Percentiles rank a stretch among this genome's conserved stretches.
phyloP scores from a whole-genome alignment of 2,797 vertebrate genomes.

The Diceros bicornis region DNA sequence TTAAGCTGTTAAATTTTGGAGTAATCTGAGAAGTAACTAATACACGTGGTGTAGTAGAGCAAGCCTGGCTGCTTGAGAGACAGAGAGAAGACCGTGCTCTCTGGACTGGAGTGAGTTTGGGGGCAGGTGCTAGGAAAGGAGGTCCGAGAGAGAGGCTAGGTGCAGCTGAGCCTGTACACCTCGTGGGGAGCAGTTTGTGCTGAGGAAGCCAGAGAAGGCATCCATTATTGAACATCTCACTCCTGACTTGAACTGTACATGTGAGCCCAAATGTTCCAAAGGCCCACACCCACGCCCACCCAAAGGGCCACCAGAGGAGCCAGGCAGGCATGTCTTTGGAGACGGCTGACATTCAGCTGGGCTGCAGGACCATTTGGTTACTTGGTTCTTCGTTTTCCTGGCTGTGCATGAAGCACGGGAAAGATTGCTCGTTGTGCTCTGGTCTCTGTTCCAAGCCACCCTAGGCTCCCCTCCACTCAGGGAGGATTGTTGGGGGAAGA shows the following conservation, averaged over 20 bases:
- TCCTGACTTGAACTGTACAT: accelerated
- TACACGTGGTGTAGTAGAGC: too few relatives aligned
- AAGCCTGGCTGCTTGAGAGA: too few relatives aligned
- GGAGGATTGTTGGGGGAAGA: neutral
- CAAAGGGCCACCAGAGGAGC: too few relatives aligned
- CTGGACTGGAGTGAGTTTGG: accelerated
- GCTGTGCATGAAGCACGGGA: too few relatives aligned
- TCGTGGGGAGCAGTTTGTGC: neutral
- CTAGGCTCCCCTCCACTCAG: neutral
- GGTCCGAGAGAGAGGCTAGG: neutral
- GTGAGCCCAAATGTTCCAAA: neutral
- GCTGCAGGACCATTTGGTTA: neutral
- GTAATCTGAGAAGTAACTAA: neutral
- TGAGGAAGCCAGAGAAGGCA: neutral
- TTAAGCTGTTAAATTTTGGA: too few relatives aligned
- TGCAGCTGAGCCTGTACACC: accelerated
- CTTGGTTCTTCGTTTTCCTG: neutral
- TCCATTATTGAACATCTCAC: neutral
- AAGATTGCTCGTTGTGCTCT: neutral
- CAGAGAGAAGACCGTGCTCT: too few relatives aligned
- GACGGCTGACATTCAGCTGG: too few relatives aligned
- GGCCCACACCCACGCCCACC: accelerated
- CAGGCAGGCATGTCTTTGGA: accelerated
- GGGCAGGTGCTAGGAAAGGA: neutral
- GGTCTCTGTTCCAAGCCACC: neutral